phyloP scores from a whole-genome alignment of 2,888 invertebrate genomes.

The Acheta domesticus region DNA sequence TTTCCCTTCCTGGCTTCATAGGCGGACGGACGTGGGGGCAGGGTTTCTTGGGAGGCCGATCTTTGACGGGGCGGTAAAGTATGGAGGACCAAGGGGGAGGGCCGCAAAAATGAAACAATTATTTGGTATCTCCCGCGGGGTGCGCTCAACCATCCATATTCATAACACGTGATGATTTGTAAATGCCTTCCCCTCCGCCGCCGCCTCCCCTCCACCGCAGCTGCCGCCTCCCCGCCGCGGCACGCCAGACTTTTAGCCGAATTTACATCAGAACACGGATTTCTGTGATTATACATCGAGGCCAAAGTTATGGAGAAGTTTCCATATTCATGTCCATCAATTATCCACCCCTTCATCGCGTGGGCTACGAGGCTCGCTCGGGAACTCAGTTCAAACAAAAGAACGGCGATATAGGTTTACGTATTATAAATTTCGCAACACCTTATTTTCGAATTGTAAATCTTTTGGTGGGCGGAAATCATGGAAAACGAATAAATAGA shows the following conservation, averaged over 20 bases:
- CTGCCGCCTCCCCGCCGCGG: neutral
- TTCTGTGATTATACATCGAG: constrained; percentile 11
- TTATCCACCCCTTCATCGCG: constrained; percentile 24
- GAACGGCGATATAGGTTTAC: neutral
- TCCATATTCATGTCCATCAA: constrained; percentile 28
- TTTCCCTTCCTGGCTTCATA: too few relatives aligned
- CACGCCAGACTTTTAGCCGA: constrained; percentile 10
- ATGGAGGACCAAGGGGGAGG: neutral
- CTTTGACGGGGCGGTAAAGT: too few relatives aligned
- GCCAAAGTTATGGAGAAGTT: constrained; percentile 18
- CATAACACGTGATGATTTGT: constrained; percentile 18
- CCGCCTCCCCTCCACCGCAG: neutral
- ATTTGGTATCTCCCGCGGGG: neutral
- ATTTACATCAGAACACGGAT: constrained; percentile 18
- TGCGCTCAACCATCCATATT: neutral
- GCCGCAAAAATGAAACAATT: constrained; percentile 7
- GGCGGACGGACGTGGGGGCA: too few relatives aligned
- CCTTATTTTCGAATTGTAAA: neutral
- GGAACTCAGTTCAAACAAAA: constrained; percentile 11
- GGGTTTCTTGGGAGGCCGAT: too few relatives aligned
- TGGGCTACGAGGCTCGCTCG: neutral
- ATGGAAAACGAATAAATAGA: constrained; percentile 18
- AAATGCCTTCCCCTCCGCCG: neutral
- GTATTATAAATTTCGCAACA: constrained; percentile 2
- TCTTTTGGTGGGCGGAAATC: neutral